Conservation (phyloP, 1,140 invertebrate species). For the Trachelipus rathkii region DNA sequence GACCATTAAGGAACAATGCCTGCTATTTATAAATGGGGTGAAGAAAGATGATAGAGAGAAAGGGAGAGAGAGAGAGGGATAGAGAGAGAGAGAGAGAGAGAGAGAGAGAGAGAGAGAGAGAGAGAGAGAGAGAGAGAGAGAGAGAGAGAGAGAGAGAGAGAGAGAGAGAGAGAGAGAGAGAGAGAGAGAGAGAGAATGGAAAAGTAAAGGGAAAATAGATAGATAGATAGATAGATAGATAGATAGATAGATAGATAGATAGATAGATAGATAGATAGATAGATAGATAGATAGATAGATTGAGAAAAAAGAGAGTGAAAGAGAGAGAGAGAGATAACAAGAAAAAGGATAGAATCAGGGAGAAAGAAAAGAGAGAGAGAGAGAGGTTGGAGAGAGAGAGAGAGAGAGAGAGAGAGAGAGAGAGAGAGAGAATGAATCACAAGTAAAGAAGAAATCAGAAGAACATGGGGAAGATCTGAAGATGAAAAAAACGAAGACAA, state of each 20-base stretch:
- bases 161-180: neutral
- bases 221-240: neutral
- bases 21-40: neutral
- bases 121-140: conserved; percentile 44
- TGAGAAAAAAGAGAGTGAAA: neutral
- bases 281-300: conserved; percentile 41
- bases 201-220: too few species aligned
- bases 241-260: too few species aligned
- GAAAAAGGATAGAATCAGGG: conserved; percentile 10
- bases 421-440: too few species aligned
- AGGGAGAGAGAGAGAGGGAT: neutral
- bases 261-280: conserved; percentile 24
- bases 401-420: too few species aligned
- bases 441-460: too few species aligned
- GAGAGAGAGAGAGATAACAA: neutral
- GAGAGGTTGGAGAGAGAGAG: too few species aligned
- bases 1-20: too few species aligned
- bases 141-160: neutral
- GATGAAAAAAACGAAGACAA: too few species aligned
- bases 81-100: conserved; percentile 24
- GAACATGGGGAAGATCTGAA: too few species aligned
- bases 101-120: conserved; percentile 16
- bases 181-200: neutral
- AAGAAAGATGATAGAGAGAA: neutral
- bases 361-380: neutral